Percentiles rank a stretch among this genome's conserved stretches.
phyloP scores from a whole-genome alignment of 2,113 vertebrate genomes.

The Circaetus cinerascens region DNA sequence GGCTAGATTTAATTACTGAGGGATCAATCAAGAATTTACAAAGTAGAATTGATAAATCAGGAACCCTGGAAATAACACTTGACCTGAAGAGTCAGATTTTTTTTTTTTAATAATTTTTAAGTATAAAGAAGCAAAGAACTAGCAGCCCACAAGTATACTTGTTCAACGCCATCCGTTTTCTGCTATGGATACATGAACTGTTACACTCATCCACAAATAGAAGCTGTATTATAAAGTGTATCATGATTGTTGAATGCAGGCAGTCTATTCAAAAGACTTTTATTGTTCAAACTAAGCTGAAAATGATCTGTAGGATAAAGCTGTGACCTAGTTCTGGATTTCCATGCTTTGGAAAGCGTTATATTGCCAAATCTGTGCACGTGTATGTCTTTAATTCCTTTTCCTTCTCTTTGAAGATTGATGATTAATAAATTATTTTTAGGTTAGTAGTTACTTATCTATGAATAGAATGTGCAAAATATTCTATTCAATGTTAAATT shows the following conservation, averaged over 20 bases:
- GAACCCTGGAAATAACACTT: neutral
- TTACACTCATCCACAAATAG: neutral
- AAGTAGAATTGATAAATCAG: neutral
- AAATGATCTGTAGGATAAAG: conserved; percentile 16
- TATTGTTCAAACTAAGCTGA: conserved; percentile 38
- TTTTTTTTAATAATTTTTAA: neutral
- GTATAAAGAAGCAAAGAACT: neutral
- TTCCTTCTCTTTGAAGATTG: neutral
- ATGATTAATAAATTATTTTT: neutral
- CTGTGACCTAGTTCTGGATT: neutral
- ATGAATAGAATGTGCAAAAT: neutral
- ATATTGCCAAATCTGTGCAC: neutral
- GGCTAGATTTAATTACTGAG: neutral
- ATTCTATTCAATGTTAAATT: neutral
- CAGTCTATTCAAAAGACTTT: conserved; percentile 16
- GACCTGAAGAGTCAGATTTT: neutral
- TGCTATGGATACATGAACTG: neutral
- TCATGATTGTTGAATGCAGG: neutral
- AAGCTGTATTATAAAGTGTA: neutral
- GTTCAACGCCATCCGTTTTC: neutral
- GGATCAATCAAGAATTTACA: neutral
- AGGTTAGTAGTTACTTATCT: neutral
- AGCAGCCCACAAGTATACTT: neutral
- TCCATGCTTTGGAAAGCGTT: neutral
- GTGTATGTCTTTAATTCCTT: neutral